Percentiles rank a stretch among this genome's conserved stretches.
These are phyloP conservation scores for Porites lutea DNA, from an alignment of 64 coral and sea anemone species.

Conservation along the genomic window DNA sequence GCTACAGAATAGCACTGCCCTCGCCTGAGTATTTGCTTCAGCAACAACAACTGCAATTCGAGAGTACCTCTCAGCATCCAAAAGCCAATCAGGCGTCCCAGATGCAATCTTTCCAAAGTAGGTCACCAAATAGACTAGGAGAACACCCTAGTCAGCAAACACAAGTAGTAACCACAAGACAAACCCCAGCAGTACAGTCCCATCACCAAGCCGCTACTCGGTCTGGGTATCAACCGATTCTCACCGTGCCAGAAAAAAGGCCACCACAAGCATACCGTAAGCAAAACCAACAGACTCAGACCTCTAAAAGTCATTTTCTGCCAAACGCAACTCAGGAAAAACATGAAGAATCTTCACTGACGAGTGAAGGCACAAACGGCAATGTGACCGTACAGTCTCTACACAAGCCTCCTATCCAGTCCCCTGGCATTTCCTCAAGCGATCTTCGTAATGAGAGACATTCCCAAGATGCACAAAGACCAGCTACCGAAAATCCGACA, in stretches of 20 bases:
- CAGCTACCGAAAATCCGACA: background rate
- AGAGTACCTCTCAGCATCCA: background rate
- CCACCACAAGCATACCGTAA: background rate
- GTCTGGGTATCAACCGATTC: background rate
- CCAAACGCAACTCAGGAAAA: background rate
- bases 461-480: background rate
- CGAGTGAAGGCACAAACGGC: background rate
- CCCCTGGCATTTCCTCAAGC: slow-evolving; percentile 30
- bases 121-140: background rate
- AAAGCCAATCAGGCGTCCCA: background rate
- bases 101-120: background rate
- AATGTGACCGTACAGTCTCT: background rate
- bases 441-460: slow-evolving; percentile 2
- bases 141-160: background rate
- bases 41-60: background rate
- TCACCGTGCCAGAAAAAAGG: background rate
- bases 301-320: background rate
- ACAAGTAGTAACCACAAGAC: background rate
- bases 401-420: slow-evolving; percentile 16
- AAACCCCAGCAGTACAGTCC: background rate
- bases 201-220: background rate
- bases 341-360: background rate
- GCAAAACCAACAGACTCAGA: background rate
- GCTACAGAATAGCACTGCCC: slow-evolving; percentile 31
- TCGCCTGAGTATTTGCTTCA: slow-evolving; percentile 42